Base-by-base conservation (phyloP, 2,888 invertebrate genomes). In the Gisinianus flammeolus region DNA sequence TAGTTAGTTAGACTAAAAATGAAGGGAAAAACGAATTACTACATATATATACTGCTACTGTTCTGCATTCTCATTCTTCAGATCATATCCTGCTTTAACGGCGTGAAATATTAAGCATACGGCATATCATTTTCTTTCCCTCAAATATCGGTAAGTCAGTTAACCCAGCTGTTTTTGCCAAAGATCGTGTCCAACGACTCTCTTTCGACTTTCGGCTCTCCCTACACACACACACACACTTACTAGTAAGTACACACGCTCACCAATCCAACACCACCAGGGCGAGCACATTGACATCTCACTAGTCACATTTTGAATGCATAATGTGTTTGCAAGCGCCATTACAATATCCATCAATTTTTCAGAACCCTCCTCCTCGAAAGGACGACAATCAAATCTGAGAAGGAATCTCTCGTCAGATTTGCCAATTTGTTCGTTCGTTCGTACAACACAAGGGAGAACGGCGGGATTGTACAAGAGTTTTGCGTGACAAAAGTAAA, bases 401-500 rank as follows among this genome's bases (percentile, higher is more conserved):
- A 66, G 28, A 67, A 77, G 67, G 73, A 72, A 68, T 74, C 73
- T 75, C 67, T 73, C 72, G n/a, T n/a, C n/a, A n/a, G n/a, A 72
- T 73, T 66, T 76, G 76, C 74, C 80, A 78, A 76, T 78, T 72
- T 75, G 76, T 54, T 44, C 3, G 44, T 44, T 44, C 44, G 44
- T 6, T 44, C 79, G 71, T 71, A 70, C 52, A 70, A 16, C 44
- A 35, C 35, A 35, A 35, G 44, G 12, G 2, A 6, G 72, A 76
- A 71, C 31, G 73, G 72, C 75, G 74, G 44, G 75, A 10, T 71
- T 54, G 69, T 33, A 73, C 73, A 64, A 44, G 74, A 31, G 28
- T 79, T 76, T 79, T 33, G 77, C 79, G 79, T 81, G 81, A 79
- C 81, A 79, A 79, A 81, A 79, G 79, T 81, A 81, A 79, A 78